A percentile compares a stretch with the other conserved stretches of the same genome.
These are phyloP conservation scores for Petromus typicus DNA, from an alignment of 2,113 vertebrate genomes.

Conservation along the genomic window DNA sequence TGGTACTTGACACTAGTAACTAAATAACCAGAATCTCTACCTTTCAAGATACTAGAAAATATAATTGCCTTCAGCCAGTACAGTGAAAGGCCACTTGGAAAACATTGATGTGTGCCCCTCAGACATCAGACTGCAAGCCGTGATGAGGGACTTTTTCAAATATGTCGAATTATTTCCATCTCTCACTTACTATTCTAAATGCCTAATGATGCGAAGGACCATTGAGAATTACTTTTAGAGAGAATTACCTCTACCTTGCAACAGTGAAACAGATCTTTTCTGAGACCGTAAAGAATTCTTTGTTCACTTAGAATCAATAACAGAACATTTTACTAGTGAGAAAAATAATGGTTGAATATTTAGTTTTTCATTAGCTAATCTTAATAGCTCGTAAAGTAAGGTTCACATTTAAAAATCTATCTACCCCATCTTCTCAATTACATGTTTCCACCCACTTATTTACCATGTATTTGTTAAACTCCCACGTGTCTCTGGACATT, in stretches of 20 bases:
- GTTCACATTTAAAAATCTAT: neutral
- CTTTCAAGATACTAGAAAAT: neutral
- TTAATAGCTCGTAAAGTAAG: neutral
- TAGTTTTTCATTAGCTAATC: slow-evolving; percentile 20
- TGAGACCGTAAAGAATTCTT: neutral
- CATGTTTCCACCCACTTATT: neutral
- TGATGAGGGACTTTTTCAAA: neutral
- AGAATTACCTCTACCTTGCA: neutral
- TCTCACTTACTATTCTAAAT: slow-evolving; percentile 8
- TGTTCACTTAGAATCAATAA: neutral
- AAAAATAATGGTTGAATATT: neutral
- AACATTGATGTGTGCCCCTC: neutral
- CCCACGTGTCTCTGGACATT: neutral
- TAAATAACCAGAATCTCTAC: neutral
- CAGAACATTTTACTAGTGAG: neutral
- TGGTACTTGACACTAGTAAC: neutral
- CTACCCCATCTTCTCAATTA: neutral
- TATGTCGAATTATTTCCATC: neutral
- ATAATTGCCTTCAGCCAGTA: neutral
- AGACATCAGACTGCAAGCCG: neutral
- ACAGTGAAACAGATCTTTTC: neutral
- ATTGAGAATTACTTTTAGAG: neutral
- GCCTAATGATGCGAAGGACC: neutral
- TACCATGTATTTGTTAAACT: neutral
- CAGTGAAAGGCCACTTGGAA: neutral